Base-by-base conservation (phyloP, 2,113 vertebrate species). In the Tragelaphus imberbis region DNA sequence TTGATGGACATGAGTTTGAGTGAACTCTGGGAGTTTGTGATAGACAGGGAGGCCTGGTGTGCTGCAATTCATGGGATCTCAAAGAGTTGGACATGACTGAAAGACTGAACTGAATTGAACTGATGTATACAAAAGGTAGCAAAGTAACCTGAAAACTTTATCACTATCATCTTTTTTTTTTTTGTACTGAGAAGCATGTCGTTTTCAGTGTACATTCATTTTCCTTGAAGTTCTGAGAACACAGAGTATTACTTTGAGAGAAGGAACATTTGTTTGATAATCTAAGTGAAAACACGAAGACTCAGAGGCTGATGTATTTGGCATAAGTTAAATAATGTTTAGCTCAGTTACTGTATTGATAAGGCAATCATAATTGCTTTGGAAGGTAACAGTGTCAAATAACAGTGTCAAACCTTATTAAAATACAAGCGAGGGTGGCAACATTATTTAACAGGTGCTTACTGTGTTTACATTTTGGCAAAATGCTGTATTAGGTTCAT, bases 151-250 rank as follows among this genome's bases (percentile, higher is more conserved):
- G 27, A 49, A 90, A 44, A 79, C 21, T 86, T 93, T 44, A 23
- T 36, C 25, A 56, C 19, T 28, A 25, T 63, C 17, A 61, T 68
- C 19, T 33, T 61, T 13, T 61, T n/a, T 68, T 51, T 95, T 71
- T 88, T 30, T 58, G 36, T 91, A 61, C 17, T 85, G 12, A 94
- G 63, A 90, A 93, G 84, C 5, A 81, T 56, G 75, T 90, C 30
- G 27, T 90, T 97, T 90, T 92, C 44, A 95, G 58, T 28, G 33
- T 71, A 71, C 33, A 44, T 84, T 92, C 9, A 93, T 79, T 97
- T 93, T 88, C 63, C 33, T 81, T 91, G 92, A 96, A 75, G 47
- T 82, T 23, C 23, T 96, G 19, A 96, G 81, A 97, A 96, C 44
- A 61, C 13, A 30, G 25, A 58, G 40, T 17, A 17, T 68, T 84